Conservation (phyloP, 2,797 vertebrate genomes). For the Tenualosa ilisha region DNA sequence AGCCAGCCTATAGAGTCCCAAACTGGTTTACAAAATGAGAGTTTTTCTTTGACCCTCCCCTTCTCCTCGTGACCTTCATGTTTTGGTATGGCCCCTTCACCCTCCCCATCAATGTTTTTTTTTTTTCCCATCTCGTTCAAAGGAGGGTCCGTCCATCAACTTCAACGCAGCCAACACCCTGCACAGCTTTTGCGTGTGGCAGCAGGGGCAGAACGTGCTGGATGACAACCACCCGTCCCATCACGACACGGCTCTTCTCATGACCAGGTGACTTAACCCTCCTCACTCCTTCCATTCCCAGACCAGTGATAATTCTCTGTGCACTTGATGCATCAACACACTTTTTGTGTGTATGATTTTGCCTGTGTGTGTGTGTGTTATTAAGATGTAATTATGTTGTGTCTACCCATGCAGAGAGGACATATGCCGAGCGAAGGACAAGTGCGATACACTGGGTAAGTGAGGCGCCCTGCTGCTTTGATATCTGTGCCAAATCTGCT, state of each 20-base stretch:
- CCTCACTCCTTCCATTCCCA: background rate
- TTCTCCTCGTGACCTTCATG: background rate
- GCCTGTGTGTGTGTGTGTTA: constrained; percentile 9
- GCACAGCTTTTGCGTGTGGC: constrained; percentile 96
- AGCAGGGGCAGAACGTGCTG: constrained; percentile 86
- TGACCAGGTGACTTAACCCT: constrained; percentile 82
- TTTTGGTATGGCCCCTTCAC: background rate
- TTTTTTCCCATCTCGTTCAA: constrained; percentile 11
- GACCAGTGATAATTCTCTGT: background rate
- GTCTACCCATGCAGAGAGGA: constrained; percentile 82
- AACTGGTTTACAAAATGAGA: background rate
- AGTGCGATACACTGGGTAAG: constrained; percentile 96
- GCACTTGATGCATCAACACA: too few species aligned
- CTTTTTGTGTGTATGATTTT: too few species aligned
- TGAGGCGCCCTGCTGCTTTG: constrained; percentile 15
- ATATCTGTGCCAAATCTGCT: background rate
- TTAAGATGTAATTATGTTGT: background rate
- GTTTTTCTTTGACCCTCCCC: background rate
- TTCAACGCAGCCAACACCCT: constrained; percentile 91
- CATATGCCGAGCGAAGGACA: constrained; percentile 94
- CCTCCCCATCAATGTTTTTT: background rate
- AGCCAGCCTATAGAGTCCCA: background rate
- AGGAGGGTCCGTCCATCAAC: constrained; percentile 93
- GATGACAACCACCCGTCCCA: constrained; percentile 91
- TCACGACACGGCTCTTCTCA: constrained; percentile 94